phyloP scores from a whole-genome alignment of 2,888 invertebrate species.

The Psylliodes chrysocephalus region DNA sequence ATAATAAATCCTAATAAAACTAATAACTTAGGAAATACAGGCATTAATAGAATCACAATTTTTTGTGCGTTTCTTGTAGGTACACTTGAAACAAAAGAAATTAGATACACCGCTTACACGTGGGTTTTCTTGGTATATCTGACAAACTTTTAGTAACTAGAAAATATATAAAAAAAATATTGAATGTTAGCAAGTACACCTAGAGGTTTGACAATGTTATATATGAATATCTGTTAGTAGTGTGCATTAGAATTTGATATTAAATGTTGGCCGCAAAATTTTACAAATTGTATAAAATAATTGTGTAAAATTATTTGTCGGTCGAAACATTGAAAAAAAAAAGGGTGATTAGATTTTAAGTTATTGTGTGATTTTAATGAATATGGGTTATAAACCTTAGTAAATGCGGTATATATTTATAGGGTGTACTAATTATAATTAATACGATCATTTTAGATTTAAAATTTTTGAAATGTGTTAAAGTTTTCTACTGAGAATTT shows the following conservation, averaged over 20 bases:
- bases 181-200: constrained; percentile 27
- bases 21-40: no score
- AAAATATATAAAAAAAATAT: constrained; percentile 15
- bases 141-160: constrained; percentile 2
- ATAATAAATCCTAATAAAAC: no score
- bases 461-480: neutral
- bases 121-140: constrained; percentile 14
- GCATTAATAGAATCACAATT: no score
- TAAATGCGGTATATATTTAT: constrained; percentile 1
- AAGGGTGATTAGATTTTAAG: constrained; percentile 27
- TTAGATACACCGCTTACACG: neutral
- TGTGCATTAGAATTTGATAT: constrained; percentile 27
- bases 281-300: constrained; percentile 7
- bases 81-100: no score
- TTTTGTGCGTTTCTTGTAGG: no score
- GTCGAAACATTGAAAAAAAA: neutral
- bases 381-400: constrained; percentile 18
- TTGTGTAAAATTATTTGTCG: constrained; percentile 10
- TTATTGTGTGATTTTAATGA: constrained; percentile 21
- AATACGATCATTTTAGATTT: neutral
- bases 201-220: constrained; percentile 31
- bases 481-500: no score
- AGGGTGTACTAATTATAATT: neutral
- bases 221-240: constrained; percentile 27
- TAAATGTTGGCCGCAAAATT: constrained; percentile 14